Conservation (phyloP, 2,888 invertebrate genomes). For the Anorthoa munda region DNA sequence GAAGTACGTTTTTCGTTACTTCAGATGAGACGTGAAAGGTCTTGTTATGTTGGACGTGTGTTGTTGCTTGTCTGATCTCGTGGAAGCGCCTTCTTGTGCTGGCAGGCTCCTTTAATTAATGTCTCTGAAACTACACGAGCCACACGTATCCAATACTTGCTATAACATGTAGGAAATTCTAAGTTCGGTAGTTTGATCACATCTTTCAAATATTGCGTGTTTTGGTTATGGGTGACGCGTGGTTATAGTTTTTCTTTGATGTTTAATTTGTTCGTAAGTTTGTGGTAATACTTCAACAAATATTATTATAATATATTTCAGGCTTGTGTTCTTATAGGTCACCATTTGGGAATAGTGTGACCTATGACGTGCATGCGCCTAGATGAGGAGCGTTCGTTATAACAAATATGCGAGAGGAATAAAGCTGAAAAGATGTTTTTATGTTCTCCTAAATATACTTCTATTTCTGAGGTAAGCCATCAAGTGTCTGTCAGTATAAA, state of each 20-base stretch:
- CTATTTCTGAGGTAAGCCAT: no score
- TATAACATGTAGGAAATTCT: slow-evolving; percentile 79
- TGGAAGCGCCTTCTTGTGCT: slow-evolving; percentile 86
- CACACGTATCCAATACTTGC: slow-evolving; percentile 79
- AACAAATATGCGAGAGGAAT: not conserved
- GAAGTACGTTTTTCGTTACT: slow-evolving; percentile 59
- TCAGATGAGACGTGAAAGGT: slow-evolving; percentile 65
- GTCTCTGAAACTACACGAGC: slow-evolving; percentile 82
- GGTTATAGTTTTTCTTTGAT: slow-evolving; percentile 45
- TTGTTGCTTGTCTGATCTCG: slow-evolving; percentile 81
- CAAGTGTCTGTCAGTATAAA: no score
- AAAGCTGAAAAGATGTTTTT: not conserved
- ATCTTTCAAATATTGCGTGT: slow-evolving; percentile 60
- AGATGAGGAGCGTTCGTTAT: not conserved
- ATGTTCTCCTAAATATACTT: not conserved
- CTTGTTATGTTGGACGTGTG: slow-evolving; percentile 79
- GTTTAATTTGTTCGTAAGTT: slow-evolving; percentile 30
- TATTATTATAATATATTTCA: no score
- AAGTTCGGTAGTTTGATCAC: slow-evolving; percentile 76
- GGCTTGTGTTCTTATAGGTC: not conserved
- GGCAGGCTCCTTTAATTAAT: slow-evolving; percentile 89
- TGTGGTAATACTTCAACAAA: not conserved
- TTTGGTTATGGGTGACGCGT: slow-evolving; percentile 32
- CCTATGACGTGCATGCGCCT: not conserved
- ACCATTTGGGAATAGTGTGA: not conserved